phyloP scores from a whole-genome alignment of 2,113 vertebrate species.

The Gavialis gangeticus region DNA sequence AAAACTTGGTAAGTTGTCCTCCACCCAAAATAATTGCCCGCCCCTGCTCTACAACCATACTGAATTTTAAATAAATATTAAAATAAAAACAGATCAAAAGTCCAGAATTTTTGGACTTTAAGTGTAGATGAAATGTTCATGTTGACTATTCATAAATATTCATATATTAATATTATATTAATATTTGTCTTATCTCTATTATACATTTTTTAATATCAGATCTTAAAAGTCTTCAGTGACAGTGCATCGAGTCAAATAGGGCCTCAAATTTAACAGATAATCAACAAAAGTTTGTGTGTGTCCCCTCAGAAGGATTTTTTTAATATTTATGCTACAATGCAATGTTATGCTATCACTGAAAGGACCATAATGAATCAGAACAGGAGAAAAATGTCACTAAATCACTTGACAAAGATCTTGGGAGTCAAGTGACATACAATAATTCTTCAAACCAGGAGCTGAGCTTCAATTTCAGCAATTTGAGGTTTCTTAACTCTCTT shows the following conservation, averaged over 20 bases:
- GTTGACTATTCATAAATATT: too few relatives aligned
- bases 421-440: neutral
- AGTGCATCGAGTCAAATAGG: neutral
- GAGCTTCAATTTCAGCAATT: neutral
- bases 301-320: too few relatives aligned
- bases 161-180: too few relatives aligned
- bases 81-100: too few relatives aligned
- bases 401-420: neutral
- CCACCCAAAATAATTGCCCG: too few relatives aligned
- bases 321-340: too few relatives aligned
- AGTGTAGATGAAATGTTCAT: too few relatives aligned
- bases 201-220: neutral
- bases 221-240: neutral
- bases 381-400: neutral
- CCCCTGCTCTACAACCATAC: too few relatives aligned
- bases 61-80: too few relatives aligned
- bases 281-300: neutral
- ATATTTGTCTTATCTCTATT: too few relatives aligned
- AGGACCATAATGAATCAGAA: neutral
- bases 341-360: neutral
- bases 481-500: neutral
- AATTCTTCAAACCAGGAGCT: neutral
- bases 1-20: too few relatives aligned
- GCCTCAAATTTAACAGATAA: neutral
- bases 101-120: too few relatives aligned